A percentile compares a stretch with the other conserved stretches of the same genome.
These are phyloP conservation scores for Saccostrea cuccullata DNA, from an alignment of 1,140 invertebrate genomes.

Conservation along the genomic window DNA sequence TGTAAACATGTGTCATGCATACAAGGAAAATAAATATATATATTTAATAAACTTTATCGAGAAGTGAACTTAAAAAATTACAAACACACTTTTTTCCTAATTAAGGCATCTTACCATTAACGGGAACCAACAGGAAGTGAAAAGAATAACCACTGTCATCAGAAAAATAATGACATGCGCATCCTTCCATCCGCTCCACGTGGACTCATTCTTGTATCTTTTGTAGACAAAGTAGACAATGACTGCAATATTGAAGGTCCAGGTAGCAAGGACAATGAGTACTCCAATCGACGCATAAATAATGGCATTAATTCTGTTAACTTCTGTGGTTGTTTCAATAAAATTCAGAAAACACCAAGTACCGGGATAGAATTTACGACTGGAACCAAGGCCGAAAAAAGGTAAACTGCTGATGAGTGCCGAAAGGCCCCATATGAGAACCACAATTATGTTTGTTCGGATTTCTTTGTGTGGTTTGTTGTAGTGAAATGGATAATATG, in stretches of 20 bases:
- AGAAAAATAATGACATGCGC: constrained; percentile 48
- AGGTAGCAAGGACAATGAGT: constrained; percentile 66
- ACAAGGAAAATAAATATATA: too few relatives aligned
- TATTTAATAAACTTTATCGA: too few relatives aligned
- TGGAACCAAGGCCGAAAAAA: constrained; percentile 73
- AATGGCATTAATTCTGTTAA: constrained; percentile 64
- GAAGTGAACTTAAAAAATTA: too few relatives aligned
- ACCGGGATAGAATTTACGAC: constrained; percentile 72
- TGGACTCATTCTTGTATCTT: not conserved
- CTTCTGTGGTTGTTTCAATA: constrained; percentile 47
- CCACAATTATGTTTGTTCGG: constrained; percentile 62
- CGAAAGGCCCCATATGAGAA: constrained; percentile 68
- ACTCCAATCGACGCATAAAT: constrained; percentile 70
- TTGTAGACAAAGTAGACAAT: not conserved
- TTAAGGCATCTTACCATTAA: constrained; percentile 50
- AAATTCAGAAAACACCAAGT: constrained; percentile 79
- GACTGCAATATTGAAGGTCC: not conserved
- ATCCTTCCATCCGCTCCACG: constrained; percentile 9
- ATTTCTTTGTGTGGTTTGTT: constrained; percentile 63
- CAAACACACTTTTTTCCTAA: too few relatives aligned
- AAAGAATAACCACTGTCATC: constrained; percentile 47
- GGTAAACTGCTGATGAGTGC: constrained; percentile 73
- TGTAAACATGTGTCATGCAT: too few relatives aligned
- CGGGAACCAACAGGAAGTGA: constrained; percentile 52
- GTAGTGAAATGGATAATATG: constrained; percentile 76